Evolutionary conservation across 2,797 vertebrate genomes (phyloP).

Genomic region (Semotilus atromaculatus): DNA sequence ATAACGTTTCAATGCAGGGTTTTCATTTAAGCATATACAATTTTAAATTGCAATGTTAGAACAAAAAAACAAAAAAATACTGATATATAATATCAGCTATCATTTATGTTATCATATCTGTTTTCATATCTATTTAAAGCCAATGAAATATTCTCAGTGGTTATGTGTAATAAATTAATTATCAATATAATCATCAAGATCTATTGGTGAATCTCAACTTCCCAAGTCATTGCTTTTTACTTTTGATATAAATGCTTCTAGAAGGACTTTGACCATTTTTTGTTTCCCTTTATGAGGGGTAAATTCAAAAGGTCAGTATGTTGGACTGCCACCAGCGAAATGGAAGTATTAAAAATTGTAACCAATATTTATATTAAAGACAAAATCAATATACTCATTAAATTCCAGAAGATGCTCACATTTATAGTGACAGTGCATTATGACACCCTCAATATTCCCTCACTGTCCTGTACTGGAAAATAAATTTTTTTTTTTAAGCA

Average conservation of each 20-base stretch:
- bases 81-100: not conserved
- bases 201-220: not conserved
- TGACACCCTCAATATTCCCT: conserved; percentile 47
- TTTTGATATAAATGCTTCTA: not conserved
- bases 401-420: conserved; percentile 47
- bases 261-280: not conserved
- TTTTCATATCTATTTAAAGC: not conserved
- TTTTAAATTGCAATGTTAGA: no score
- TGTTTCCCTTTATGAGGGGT: not conserved
- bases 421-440: conserved; percentile 47
- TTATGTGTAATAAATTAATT: not conserved
- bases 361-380: not conserved
- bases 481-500: conserved; percentile 10
- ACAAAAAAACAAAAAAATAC: not conserved
- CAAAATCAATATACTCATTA: conserved; percentile 34
- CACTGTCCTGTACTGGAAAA: conserved; percentile 46
- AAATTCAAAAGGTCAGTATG: not conserved
- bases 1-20: not conserved
- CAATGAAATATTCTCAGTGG: not conserved
- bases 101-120: not conserved
- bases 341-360: not conserved
- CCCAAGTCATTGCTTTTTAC: not conserved
- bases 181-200: not conserved
- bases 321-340: not conserved
- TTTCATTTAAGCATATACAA: not conserved